A percentile compares a stretch with the other conserved stretches of the same genome.
phyloP scores from a whole-genome alignment of 2,888 invertebrate species.

The Leptopilina myrica region DNA sequence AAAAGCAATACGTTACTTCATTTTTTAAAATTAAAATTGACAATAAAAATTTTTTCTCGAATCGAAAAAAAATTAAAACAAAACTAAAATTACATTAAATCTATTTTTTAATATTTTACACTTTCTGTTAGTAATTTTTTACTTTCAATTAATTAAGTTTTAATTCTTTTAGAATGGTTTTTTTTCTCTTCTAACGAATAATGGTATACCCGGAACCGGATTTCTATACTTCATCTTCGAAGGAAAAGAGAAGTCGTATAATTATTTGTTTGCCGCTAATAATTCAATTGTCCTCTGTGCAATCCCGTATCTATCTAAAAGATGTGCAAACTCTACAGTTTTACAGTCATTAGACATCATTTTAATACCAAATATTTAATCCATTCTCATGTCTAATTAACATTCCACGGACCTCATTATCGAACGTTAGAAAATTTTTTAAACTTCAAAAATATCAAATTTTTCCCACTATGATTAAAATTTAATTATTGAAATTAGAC shows the following conservation, averaged over 20 bases:
- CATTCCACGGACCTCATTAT: too few species aligned
- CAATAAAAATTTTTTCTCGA: neutral
- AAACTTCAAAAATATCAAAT: too few species aligned
- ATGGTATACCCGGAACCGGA: constrained; percentile 61
- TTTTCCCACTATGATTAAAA: too few species aligned
- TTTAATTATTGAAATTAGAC: too few species aligned
- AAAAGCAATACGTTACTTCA: neutral
- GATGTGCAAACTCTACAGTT: constrained; percentile 2
- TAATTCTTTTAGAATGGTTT: neutral
- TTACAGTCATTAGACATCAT: neutral
- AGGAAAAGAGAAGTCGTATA: constrained; percentile 49
- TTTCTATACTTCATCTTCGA: constrained; percentile 51
- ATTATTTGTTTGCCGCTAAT: constrained; percentile 51
- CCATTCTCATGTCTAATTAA: too few species aligned
- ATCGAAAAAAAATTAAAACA: neutral
- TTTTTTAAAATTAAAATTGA: too few species aligned
- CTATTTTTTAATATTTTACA: neutral
- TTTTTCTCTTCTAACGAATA: neutral
- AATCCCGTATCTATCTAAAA: constrained; percentile 30
- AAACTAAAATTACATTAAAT: neutral
- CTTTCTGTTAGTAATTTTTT: neutral
- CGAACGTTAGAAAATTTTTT: too few species aligned
- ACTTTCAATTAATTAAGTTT: neutral
- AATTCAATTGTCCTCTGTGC: constrained; percentile 37
- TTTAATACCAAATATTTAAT: too few species aligned